These are phyloP conservation scores for Melipona quadrifasciata DNA, from an alignment of 1,140 invertebrate species.

Conservation along the genomic window DNA sequence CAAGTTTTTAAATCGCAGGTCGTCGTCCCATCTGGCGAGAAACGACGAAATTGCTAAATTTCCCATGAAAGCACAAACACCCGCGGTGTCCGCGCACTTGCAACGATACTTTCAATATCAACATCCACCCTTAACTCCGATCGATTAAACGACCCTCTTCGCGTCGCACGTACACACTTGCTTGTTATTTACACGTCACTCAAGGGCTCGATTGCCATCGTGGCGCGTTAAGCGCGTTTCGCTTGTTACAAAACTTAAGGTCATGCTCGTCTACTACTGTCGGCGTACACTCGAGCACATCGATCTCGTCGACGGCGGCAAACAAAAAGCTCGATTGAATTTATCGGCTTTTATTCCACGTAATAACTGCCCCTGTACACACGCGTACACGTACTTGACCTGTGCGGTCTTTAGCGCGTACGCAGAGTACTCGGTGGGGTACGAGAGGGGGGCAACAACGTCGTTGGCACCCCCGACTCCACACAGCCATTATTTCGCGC, in stretches of 20 bases:
- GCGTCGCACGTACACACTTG: background rate
- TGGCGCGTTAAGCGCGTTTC: conserved; percentile 14
- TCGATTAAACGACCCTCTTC: background rate
- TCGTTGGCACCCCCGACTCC: conserved; percentile 48
- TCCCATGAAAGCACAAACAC: too few species aligned
- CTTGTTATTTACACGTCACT: conserved; percentile 1
- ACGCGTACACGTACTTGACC: conserved; percentile 2
- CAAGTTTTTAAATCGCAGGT: too few species aligned
- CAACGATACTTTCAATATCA: background rate
- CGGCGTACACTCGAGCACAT: background rate
- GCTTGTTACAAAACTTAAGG: conserved; percentile 17
- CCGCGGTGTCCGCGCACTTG: background rate
- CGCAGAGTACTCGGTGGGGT: conserved; percentile 22
- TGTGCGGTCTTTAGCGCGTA: background rate
- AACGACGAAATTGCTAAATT: too few species aligned
- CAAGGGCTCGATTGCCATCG: conserved; percentile 4
- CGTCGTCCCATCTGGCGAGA: too few species aligned
- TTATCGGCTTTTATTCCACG: conserved; percentile 49
- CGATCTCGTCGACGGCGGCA: conserved; percentile 14
- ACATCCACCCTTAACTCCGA: background rate
- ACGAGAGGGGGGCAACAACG: conserved; percentile 29
- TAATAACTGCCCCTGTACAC: conserved; percentile 19
- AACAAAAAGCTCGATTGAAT: conserved; percentile 46
- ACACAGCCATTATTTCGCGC: conserved; percentile 48
- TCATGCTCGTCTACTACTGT: conserved; percentile 1